A percentile compares a stretch with the other conserved stretches of the same genome.
Conservation (phyloP, 2,888 invertebrate species). For the Troilus luridus region DNA sequence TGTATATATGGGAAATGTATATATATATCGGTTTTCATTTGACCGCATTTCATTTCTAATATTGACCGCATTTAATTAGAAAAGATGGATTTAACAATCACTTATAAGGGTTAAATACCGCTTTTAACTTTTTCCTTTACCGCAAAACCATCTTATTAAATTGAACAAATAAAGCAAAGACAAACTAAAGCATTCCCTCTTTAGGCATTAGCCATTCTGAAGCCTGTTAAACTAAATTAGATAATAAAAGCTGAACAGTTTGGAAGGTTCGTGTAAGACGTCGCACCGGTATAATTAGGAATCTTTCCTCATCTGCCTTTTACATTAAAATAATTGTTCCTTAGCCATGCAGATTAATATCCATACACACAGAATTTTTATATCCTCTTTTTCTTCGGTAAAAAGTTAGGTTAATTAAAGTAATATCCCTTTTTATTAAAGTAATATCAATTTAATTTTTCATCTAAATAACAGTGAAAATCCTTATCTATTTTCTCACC, state of each 20-base stretch:
- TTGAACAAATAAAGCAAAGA: not conserved
- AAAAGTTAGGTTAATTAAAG: too few relatives aligned
- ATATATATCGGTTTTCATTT: too few relatives aligned
- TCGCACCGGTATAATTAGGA: not conserved
- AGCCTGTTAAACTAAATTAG: slow-evolving; percentile 29
- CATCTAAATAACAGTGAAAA: too few relatives aligned
- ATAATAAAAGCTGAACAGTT: slow-evolving; percentile 25
- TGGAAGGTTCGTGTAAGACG: not conserved
- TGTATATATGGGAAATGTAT: too few relatives aligned
- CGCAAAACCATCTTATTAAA: not conserved
- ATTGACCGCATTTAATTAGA: slow-evolving; percentile 4
- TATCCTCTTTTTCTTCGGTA: too few relatives aligned
- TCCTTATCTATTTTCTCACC: too few relatives aligned
- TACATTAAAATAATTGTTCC: not conserved
- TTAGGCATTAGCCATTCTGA: not conserved
- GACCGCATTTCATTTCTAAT: not conserved
- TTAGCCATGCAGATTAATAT: too few relatives aligned
- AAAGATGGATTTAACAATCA: not conserved
- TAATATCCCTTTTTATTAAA: too few relatives aligned
- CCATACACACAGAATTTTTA: too few relatives aligned
- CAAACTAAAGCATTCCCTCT: not conserved
- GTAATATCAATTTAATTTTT: too few relatives aligned
- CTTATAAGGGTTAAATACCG: not conserved
- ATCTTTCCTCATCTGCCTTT: not conserved
- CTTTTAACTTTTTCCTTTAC: not conserved